phyloP scores from a whole-genome alignment of 2,113 vertebrate species.

The Oreocharis arfaki region DNA sequence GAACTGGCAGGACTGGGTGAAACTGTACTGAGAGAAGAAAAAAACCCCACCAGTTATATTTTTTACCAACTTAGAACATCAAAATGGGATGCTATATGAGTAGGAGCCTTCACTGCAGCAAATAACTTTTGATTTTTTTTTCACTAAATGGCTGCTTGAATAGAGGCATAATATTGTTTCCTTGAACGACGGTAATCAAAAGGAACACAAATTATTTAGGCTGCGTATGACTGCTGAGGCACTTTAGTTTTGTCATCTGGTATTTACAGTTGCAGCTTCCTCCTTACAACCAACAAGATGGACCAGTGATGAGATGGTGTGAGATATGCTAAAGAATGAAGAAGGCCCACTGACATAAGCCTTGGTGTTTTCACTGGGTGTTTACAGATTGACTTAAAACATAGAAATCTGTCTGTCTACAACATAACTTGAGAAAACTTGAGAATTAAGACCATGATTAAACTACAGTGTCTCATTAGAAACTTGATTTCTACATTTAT shows the following conservation, averaged over 20 bases:
- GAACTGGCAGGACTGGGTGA: background rate
- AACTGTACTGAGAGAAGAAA: background rate
- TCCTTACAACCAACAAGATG: background rate
- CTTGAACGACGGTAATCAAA: background rate
- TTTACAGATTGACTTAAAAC: background rate
- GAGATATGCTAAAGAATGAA: background rate
- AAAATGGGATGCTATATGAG: background rate
- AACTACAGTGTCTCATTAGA: background rate
- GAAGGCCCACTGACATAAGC: background rate
- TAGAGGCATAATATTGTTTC: background rate
- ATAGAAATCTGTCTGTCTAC: background rate
- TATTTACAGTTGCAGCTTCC: background rate
- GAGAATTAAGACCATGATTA: background rate
- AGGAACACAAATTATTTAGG: background rate
- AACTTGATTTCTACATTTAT: background rate
- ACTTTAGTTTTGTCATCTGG: background rate
- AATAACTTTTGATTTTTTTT: background rate
- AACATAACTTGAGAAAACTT: background rate
- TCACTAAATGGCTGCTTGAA: background rate
- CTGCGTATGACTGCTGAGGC: background rate
- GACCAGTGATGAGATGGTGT: background rate
- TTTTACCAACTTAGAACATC: background rate
- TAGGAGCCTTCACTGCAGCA: background rate
- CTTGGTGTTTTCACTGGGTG: background rate
- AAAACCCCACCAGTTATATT: rapidly evolving